Evolutionary conservation across 2,113 vertebrate genomes (phyloP), one percentile per base, ranked within the genome.

Genomic region (Accipiter cooperii): DNA sequence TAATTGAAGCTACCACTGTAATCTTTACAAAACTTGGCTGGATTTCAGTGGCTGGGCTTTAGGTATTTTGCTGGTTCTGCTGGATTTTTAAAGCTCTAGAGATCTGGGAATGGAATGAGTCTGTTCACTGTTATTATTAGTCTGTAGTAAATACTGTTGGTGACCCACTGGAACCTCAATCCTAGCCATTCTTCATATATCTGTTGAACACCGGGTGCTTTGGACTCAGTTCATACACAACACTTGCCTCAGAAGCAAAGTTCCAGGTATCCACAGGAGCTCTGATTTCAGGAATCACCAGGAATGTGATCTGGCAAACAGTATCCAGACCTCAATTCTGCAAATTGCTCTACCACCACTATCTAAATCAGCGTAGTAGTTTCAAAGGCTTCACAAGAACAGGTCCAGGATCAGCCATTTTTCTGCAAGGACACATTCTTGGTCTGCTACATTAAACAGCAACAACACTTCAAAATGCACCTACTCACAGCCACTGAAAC

Each of bases 61-160:
- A 94, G 38, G 75, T 91, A 96, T 97, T 97, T 97, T 95, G 87
- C 92, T 96, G 79, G 93, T 97, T 97, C 96, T 96, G 95, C 94
- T 97, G 89, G 83, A 96, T 95, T 97, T 97, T 88, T 89, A 96
- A 97, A 96, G 88, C 96, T 89, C 87, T 36, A 44, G 87, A 96
- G 95, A 93, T 60, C 47, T 81, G 51, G 68, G 93, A 92, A 87
- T 89, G 74, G 89, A 96, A 91, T 42, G 31, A 78, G 64, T 84
- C 87, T 93, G 85, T 78, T 92, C 75, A 91, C 69, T 91, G 79
- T 91, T 96, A 91, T 80, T 97, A 94, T 69, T 69, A 93, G 76
- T 84, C 77, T 93, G 76, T 73, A 91, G 60, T 78, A 94, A 96
- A 92, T 65, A 90, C 74, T 66, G 44, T 12, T 79, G 51, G 86